A percentile compares a stretch with the other conserved stretches of the same genome.
phyloP scores from a whole-genome alignment of 2,113 vertebrate species.

The Corvus hawaiiensis region DNA sequence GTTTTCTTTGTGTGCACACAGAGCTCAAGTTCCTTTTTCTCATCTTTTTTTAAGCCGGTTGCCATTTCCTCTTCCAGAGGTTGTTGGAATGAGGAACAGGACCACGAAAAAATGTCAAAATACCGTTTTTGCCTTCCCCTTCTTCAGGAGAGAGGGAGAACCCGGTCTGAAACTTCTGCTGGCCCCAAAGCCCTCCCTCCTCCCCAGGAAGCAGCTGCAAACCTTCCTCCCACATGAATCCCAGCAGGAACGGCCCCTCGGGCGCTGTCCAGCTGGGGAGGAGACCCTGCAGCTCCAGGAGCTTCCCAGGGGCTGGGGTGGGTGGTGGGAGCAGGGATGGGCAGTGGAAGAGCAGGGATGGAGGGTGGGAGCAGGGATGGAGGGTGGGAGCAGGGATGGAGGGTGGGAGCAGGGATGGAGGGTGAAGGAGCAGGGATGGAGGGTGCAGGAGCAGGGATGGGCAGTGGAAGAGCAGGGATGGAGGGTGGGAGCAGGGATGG shows the following conservation, averaged over 20 bases:
- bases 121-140: not conserved
- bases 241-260: not conserved
- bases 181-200: not conserved
- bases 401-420: too few relatives aligned
- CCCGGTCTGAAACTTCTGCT: not conserved
- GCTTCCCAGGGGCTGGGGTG: not conserved
- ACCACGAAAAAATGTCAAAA: not conserved
- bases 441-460: not conserved
- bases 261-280: not conserved
- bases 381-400: not conserved
- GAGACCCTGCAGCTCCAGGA: not conserved
- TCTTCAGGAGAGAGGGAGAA: not conserved
- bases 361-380: not conserved
- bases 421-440: not conserved
- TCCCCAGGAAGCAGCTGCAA: not conserved
- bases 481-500: too few relatives aligned
- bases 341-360: too few relatives aligned
- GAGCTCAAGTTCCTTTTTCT: constrained; percentile 24
- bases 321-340: not conserved
- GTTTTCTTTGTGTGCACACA: not conserved
- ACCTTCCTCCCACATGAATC: not conserved
- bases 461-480: too few relatives aligned
- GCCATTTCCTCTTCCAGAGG: constrained; percentile 29
- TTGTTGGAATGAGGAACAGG: not conserved
- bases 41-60: not conserved